A percentile compares a stretch with the other conserved stretches of the same genome.
Evolutionary conservation across 2,888 invertebrate genomes (phyloP).

Genomic region (Folsomia manolachei): DNA sequence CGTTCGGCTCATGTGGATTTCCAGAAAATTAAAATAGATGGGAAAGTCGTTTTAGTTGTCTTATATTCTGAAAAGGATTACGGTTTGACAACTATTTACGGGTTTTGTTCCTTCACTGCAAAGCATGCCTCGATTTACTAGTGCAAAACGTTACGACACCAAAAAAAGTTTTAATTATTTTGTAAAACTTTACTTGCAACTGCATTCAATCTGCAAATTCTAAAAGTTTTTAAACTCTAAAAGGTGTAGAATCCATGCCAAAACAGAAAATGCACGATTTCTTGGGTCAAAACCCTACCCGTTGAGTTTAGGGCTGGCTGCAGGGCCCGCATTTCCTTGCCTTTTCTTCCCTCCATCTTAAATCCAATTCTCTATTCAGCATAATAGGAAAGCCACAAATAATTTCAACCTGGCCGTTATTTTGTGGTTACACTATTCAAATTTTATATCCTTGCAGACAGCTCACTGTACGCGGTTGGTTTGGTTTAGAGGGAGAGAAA

Average conservation of each 20-base stretch:
- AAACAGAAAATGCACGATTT: no score
- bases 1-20: background rate
- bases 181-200: no score
- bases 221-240: no score
- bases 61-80: background rate
- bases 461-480: background rate
- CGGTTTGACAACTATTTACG: constrained; percentile 1
- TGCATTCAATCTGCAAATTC: no score
- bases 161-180: no score
- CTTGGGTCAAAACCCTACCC: no score
- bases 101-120: no score
- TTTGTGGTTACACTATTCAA: constrained; percentile 8
- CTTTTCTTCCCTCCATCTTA: background rate
- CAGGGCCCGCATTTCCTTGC: no score
- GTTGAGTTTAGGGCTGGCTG: no score
- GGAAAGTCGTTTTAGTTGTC: background rate
- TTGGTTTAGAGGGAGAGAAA: background rate
- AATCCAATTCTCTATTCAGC: constrained; percentile 10
- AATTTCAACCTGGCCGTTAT: constrained; percentile 5
- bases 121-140: no score
- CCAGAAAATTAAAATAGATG: background rate
- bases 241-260: no score
- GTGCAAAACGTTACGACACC: no score
- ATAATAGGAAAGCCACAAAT: constrained; percentile 7
- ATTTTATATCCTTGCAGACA: constrained; percentile 15